Base-by-base conservation (phyloP, 2,113 vertebrate genomes). In the Merops nubicus region DNA sequence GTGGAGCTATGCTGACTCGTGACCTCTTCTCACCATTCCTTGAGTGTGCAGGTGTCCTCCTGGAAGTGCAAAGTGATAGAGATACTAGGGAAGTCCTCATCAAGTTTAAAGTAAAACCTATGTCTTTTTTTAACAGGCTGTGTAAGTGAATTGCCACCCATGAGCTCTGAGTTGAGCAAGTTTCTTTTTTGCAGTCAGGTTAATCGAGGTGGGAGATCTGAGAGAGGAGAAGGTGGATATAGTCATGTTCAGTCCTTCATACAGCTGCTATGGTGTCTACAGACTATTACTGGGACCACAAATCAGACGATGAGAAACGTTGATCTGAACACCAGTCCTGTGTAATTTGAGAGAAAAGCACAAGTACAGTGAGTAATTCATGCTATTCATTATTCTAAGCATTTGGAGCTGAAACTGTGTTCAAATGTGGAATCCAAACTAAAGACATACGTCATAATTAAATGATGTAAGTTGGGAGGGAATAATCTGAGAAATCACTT, bases 401-500 rank as follows among this genome's bases (percentile, higher is more conserved):
- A 81, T 38, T 79, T 86, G 45, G 84, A 92, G 69, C 3, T 74
- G 65, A 78, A 85, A 91, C 51, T 88, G n/a, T 68, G 34, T 60
- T 93, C 38, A 85, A 48, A 62, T 54, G 77, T 75, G 85, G 72
- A 72, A 85, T 83, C 25, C 81, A 79, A 95, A 81, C 81, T 67
- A 5, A 89, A 91, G 85, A 67, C 42, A 45, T n/a, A 57, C 57
- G 59, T 85, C 78, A 65, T 60, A 89, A 90, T 95, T 74, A 78
- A 87, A 63, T 78, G 23, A 64, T 78, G 60, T 63, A 84, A 88
- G 38, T 65, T 93, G 45, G 63, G 83, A 96, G 56, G 60, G 88
- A 92, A 76, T 91, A 85, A 94, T 91, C 96, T 97, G 96, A 96
- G 87, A 97, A 97, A 96, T 59, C 42, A 89, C 87, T 97, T 95